These are phyloP conservation scores for Chaetodon trifasciatus DNA, from an alignment of 2,797 vertebrate species.

Conservation along the genomic window DNA sequence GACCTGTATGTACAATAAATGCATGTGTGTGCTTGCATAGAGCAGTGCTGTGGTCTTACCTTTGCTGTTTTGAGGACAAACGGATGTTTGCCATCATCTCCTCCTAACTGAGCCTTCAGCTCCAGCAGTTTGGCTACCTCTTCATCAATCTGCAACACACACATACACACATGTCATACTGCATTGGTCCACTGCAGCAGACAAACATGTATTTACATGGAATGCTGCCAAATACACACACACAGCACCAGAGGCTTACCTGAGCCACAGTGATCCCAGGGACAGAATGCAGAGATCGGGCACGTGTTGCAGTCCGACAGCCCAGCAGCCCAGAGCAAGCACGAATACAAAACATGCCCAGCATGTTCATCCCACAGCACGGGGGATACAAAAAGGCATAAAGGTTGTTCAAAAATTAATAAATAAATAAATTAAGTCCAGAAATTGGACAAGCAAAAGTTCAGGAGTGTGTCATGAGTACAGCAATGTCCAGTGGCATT, in stretches of 20 bases:
- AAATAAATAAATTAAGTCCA: constrained; percentile 12
- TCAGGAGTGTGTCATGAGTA: constrained; percentile 50
- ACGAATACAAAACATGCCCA: constrained; percentile 71
- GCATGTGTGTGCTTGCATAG: neutral
- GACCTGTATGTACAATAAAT: neutral
- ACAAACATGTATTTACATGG: neutral
- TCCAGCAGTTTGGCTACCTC: constrained; percentile 92
- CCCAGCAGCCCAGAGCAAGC: constrained; percentile 66
- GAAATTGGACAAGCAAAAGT: constrained; percentile 12
- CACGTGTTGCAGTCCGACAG: constrained; percentile 43
- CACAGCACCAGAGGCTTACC: constrained; percentile 69
- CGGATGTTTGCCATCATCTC: constrained; percentile 92
- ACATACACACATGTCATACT: constrained; percentile 8
- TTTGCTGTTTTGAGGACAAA: constrained; percentile 98
- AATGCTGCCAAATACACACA: neutral
- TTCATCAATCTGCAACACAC: constrained; percentile 90
- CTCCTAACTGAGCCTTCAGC: constrained; percentile 91
- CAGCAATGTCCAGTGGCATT: constrained; percentile 40
- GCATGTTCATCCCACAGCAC: constrained; percentile 62
- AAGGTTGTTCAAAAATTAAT: neutral
- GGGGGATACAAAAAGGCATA: neutral
- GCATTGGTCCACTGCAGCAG: neutral
- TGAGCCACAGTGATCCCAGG: constrained; percentile 81
- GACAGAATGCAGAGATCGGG: constrained; percentile 55
- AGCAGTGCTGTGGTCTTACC: constrained; percentile 79